A percentile compares a stretch with the other conserved stretches of the same genome.
These are phyloP conservation scores for Drosophila rufa DNA, from an alignment of 1,140 invertebrate species.

Conservation along the genomic window DNA sequence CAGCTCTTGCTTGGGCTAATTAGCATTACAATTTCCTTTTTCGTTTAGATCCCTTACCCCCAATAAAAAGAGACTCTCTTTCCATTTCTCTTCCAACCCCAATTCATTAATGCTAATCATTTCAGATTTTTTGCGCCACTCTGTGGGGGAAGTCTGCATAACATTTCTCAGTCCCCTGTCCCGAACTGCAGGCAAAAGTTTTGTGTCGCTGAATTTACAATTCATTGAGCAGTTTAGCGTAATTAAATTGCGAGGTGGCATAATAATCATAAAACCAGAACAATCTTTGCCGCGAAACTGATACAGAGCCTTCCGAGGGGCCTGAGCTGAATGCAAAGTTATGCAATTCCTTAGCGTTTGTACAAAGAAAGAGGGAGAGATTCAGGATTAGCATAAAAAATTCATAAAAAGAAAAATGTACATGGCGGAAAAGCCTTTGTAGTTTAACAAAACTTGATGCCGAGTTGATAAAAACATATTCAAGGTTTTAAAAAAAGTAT, in stretches of 20 bases:
- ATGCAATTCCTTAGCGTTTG: conserved; percentile 38
- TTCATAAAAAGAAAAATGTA: conserved; percentile 49
- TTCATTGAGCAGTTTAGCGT: conserved; percentile 81
- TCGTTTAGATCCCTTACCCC: conserved; percentile 48
- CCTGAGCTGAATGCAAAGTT: conserved; percentile 49
- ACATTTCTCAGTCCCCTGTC: conserved; percentile 42
- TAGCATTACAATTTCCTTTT: conserved; percentile 83
- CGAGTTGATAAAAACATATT: not conserved
- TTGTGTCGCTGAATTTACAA: conserved; percentile 68
- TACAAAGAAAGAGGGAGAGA: not conserved
- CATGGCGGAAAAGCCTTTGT: not conserved
- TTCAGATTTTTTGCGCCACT: conserved; percentile 71
- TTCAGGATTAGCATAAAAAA: conserved; percentile 64
- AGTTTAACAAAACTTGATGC: not conserved
- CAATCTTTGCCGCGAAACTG: conserved; percentile 35
- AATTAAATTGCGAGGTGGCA: conserved; percentile 77
- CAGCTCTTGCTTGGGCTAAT: conserved; percentile 75
- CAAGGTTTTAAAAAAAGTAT: not conserved
- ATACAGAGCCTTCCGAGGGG: conserved; percentile 9
- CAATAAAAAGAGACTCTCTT: conserved; percentile 24
- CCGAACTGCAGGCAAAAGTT: conserved; percentile 48
- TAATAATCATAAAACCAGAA: conserved; percentile 57
- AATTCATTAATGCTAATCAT: conserved; percentile 84
- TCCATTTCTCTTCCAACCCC: conserved; percentile 31
- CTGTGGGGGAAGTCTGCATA: conserved; percentile 57